Evolutionary conservation across 35 echinoderm and acorn worm species (phyloP).

Genomic region (Apostichopus japonicus): DNA sequence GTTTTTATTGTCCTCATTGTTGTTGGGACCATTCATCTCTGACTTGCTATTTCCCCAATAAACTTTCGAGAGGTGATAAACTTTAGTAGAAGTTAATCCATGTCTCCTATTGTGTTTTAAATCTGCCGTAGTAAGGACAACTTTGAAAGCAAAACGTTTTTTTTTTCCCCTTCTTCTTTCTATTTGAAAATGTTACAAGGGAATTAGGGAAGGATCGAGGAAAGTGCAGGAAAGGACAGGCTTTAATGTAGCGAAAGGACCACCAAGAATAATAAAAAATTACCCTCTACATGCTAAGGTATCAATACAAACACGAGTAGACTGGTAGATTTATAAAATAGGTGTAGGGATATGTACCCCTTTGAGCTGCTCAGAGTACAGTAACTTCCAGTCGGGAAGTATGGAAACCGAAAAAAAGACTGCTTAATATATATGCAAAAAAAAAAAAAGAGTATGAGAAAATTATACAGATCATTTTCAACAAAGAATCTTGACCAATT

Average conservation of each 20-base stretch:
- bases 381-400: no score
- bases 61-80: conserved; percentile 1
- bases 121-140: background rate
- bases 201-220: background rate
- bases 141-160: background rate
- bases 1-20: conserved; percentile 6
- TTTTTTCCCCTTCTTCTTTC: background rate
- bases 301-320: no score
- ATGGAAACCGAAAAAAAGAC: no score
- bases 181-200: background rate
- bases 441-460: no score
- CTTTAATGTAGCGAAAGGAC: background rate
- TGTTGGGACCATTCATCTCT: background rate
- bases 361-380: no score
- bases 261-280: background rate
- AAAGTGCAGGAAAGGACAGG: background rate
- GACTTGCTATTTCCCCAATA: conserved; percentile 33
- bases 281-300: background rate
- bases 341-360: no score
- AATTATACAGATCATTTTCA: no score
- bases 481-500: no score
- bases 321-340: no score
- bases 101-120: background rate
- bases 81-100: background rate
- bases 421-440: no score